phyloP scores from a whole-genome alignment of 2,113 vertebrate genomes.

The Xyrauchen texanus region DNA sequence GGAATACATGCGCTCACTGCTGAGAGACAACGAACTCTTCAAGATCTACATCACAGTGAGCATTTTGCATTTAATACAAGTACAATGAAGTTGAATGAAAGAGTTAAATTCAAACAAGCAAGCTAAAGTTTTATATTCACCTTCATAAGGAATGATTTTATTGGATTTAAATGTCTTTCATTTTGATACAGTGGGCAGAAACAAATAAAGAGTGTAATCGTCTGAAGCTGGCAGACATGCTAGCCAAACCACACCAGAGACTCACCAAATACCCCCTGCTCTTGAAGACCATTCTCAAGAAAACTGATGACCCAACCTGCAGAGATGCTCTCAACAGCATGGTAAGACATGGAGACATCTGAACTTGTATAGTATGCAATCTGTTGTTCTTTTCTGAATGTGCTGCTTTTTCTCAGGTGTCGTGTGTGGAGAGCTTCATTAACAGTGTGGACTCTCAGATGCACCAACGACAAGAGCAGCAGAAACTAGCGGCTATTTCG shows the following conservation, averaged over 20 bases:
- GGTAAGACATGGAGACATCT: conserved; percentile 67
- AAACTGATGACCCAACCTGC: conserved; percentile 79
- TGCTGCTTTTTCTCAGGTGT: conserved; percentile 70
- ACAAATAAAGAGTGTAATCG: conserved; percentile 91
- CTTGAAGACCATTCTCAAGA: conserved; percentile 91
- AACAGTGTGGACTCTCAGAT: conserved; percentile 88
- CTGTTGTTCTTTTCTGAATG: not conserved
- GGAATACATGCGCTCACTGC: conserved; percentile 90
- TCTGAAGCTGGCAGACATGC: conserved; percentile 94
- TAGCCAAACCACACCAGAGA: conserved; percentile 95
- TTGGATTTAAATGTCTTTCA: not conserved
- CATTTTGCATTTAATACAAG: not conserved
- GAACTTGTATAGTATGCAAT: not conserved
- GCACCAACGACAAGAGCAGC: conserved; percentile 88
- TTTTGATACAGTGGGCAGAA: conserved; percentile 87
- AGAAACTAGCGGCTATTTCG: conserved; percentile 84
- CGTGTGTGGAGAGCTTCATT: conserved; percentile 87
- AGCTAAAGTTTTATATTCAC: too few species aligned
- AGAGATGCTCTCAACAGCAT: conserved; percentile 81
- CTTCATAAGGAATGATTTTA: too few species aligned
- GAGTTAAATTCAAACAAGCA: too few species aligned
- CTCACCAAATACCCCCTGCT: conserved; percentile 97
- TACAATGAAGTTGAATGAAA: too few species aligned
- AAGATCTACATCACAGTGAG: conserved; percentile 88
- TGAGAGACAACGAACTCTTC: conserved; percentile 91